Base-by-base conservation (phyloP, 2,113 vertebrate genomes). In the Esox niger region DNA sequence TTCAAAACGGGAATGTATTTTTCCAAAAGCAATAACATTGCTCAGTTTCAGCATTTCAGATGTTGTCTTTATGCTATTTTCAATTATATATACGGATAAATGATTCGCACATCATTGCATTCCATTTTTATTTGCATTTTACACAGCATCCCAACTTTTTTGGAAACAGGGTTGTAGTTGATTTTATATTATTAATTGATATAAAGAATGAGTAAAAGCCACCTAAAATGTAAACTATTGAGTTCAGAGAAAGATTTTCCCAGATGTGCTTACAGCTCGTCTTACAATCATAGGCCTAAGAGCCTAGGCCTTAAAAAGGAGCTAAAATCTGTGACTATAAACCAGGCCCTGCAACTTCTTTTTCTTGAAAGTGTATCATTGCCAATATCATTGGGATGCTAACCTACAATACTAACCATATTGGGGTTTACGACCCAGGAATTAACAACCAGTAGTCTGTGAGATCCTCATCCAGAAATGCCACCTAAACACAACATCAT, bases 401-500 rank as follows among this genome's bases (percentile, higher is more conserved):
- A 35, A 6, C 9, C 17, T 46, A 11, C 58, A 49, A 69, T 47
- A 38, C 57, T 60, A 27, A 10, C 32, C 11, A 15, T 46, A 43
- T 29, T 21, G 27, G 46, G 46, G 8, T 49, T 31, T 60, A 60
- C 23, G 56, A 49, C 38, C 20, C 13, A 27, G 30, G 59, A 35
- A 32, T 62, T 54, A 62, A 32, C 23, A 32, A n/a, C n/a, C n/a
- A 6, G 33, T 38, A 32, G 56, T 55, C 25, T 54, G 21, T 43
- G 23, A 27, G 33, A 62, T 38, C 11, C 21, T 23, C 49, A 17
- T 20, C 9, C 55, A 64, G 9, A 47, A 61, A 64, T 20, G 43
- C 32, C 72, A 72, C 55, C 64, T 56, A 29, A 25, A 30, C 63
- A 31, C 68, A 61, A n/a, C 17, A 17, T 32, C 46, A 4, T 30